phyloP scores from a whole-genome alignment of 1,140 invertebrate species.

The Drosophila pallidifrons region DNA sequence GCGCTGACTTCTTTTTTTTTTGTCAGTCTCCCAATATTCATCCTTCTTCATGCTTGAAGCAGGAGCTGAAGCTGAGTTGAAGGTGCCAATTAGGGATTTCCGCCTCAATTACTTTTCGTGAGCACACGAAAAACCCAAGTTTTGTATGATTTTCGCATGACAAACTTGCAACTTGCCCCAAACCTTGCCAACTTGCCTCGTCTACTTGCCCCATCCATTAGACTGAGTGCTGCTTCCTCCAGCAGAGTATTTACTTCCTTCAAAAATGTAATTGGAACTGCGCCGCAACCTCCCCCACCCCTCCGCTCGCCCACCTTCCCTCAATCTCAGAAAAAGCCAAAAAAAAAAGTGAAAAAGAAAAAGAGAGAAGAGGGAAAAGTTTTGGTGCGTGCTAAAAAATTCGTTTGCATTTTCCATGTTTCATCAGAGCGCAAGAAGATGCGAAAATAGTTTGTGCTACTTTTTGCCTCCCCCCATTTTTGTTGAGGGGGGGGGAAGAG shows the following conservation, averaged over 20 bases:
- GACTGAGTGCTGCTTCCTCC: conserved; percentile 53
- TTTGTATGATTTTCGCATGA: conserved; percentile 83
- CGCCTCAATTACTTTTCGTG: conserved; percentile 80
- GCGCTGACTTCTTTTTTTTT: conserved; percentile 29
- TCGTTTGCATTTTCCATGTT: conserved; percentile 23
- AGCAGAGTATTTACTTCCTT: conserved; percentile 54
- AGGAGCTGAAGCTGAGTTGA: conserved; percentile 58
- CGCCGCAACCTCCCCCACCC: neutral
- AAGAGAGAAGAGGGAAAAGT: neutral
- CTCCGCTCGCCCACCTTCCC: no score
- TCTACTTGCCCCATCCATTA: neutral
- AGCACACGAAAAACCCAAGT: conserved; percentile 79
- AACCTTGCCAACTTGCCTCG: neutral
- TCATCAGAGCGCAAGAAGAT: conserved; percentile 10
- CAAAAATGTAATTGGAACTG: conserved; percentile 53
- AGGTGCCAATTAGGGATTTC: conserved; percentile 84
- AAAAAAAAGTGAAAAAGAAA: neutral
- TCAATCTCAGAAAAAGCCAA: neutral
- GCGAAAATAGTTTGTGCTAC: conserved; percentile 9
- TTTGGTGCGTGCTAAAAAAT: conserved; percentile 17
- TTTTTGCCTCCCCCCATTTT: neutral
- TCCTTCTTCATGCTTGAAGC: conserved; percentile 18
- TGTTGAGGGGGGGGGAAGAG: neutral
- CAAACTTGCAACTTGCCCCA: conserved; percentile 71
- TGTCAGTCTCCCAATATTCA: neutral